Base-by-base conservation (phyloP, 2,888 invertebrate genomes). In the Apamea crenata region DNA sequence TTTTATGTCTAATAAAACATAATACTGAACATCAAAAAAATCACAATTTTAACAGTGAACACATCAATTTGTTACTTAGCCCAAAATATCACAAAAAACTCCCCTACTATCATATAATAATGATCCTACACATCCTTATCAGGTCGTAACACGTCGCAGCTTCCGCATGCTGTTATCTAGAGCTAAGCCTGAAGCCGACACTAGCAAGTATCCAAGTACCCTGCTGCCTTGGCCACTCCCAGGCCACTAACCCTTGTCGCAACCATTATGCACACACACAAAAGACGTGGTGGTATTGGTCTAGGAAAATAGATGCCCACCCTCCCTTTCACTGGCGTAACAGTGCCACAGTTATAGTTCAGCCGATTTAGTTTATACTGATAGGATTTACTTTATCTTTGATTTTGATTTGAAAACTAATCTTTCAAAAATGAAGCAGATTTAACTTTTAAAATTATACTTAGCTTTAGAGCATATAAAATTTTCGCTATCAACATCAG, bases 321-420 rank as follows among this genome's bases (percentile, higher is more conserved):
- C 96, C 96, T 95, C 94, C 96, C 96, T 96, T 96, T 96, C 96
- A 96, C 96, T 95, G 91, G 92, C 93, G 93, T 92, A 94, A 94
- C 91, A 90, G 93, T 90, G 93, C 93, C 94, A 87, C 89, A 94
- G 90, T 93, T 92, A 95, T 94, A 95, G 94, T 92, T 89, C 83
- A 88, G 87, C 71, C 84, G 87, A 89, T 89, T 92, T 83, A 88
- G 77, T 67, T 59, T 63, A 69, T 87, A 87, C 77, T 70, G 66
- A 80, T 85, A 77, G 2, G 21, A 40, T 84, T 87, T 74, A 78
- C 70, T 83, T 86, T 76, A 83, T 74, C 29, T 12, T 1, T 18
- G 8, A 50, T 74, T 71, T 74, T 3, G 18, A 73, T 59, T 70
- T 66, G 5, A 59, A 10, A n/a, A n/a, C 0, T 59, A 5, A 14